A percentile compares a stretch with the other conserved stretches of the same genome.
phyloP scores from a whole-genome alignment of 2,113 vertebrate genomes.

The Megaleporinus macrocephalus region DNA sequence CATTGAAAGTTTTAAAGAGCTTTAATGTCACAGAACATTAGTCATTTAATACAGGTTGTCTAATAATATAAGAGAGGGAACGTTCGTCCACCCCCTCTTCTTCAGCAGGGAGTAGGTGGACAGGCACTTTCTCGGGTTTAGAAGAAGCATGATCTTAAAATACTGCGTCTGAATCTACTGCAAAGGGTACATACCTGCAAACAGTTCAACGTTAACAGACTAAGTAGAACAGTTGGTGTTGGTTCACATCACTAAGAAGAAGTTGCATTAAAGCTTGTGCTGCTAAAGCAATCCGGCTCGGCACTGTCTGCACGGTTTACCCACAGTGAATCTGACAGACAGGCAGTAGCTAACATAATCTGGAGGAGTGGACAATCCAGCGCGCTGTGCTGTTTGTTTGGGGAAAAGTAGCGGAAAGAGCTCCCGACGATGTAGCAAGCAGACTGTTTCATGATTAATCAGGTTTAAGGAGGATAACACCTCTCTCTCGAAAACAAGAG shows the following conservation, averaged over 20 bases:
- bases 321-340: background rate
- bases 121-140: slow-evolving; percentile 40
- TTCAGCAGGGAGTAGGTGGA: slow-evolving; percentile 26
- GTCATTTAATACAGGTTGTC: slow-evolving; percentile 26
- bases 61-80: slow-evolving; percentile 40
- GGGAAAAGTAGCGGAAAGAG: background rate
- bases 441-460: slow-evolving; percentile 47
- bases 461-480: slow-evolving; percentile 48
- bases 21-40: slow-evolving; percentile 34
- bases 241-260: slow-evolving; percentile 5
- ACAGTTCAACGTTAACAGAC: background rate
- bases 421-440: slow-evolving; percentile 46
- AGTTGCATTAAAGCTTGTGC: background rate
- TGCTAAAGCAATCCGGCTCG: background rate
- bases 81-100: slow-evolving; percentile 26
- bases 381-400: background rate
- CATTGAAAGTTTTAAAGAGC: slow-evolving; percentile 15
- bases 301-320: background rate
- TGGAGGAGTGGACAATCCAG: background rate
- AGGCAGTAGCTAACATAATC: background rate
- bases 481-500: slow-evolving; percentile 55
- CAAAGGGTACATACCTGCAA: slow-evolving; percentile 8
- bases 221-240: slow-evolving; percentile 21
- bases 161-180: slow-evolving; percentile 5
- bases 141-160: background rate